Base-by-base conservation (phyloP, 2,797 vertebrate genomes). In the Scolopax rusticola region DNA sequence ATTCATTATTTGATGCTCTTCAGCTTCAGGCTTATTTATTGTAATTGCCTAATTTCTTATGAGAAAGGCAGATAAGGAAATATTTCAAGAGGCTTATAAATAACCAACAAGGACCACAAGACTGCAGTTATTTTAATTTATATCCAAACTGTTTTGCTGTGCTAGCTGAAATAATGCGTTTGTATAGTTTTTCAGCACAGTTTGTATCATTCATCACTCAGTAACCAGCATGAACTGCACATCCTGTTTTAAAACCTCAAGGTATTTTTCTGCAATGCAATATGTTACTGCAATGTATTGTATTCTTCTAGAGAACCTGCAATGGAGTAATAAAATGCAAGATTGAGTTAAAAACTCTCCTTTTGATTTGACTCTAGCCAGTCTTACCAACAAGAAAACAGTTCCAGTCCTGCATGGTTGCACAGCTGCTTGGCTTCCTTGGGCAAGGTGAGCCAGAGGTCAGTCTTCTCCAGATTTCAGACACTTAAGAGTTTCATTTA, bases 1-100 rank as follows among this genome's bases (percentile, higher is more conserved):
- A 88, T 95, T 97, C 89, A 93, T 84, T 91, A 75, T 86, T 90
- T 94, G 67, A 86, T 71, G 48, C 41, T 96, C 87, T 80, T 71
- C 77, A 88, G 87, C 61, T 95, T 94, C 82, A 93, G 69, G 68
- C 15, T 69, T 88, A 7, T 94, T 94, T 97, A 75, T 91, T 87
- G 78, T 64, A 94, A 90, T 95, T 80, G 93, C 83, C 54, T 71
- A 70, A 94, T 95, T 96, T 90, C 90, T 95, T 97, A 80, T 36
- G 85, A 95, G 91, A 97, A 96, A 94, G 40, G 13, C 89, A 96
- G 91, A 91, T 95, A 96, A 89, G 36, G 32, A 96, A 94, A 87
- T 92, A 91, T 84, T 95, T 97, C 78, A 92, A 95, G 90, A 95
- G 77, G 57, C 87, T 95, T 96, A 91, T 85, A 95, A 97, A 93